A percentile compares a stretch with the other conserved stretches of the same genome.
These are phyloP conservation scores for Melanophora roralis DNA, from an alignment of 2,888 invertebrate species.

Conservation along the genomic window DNA sequence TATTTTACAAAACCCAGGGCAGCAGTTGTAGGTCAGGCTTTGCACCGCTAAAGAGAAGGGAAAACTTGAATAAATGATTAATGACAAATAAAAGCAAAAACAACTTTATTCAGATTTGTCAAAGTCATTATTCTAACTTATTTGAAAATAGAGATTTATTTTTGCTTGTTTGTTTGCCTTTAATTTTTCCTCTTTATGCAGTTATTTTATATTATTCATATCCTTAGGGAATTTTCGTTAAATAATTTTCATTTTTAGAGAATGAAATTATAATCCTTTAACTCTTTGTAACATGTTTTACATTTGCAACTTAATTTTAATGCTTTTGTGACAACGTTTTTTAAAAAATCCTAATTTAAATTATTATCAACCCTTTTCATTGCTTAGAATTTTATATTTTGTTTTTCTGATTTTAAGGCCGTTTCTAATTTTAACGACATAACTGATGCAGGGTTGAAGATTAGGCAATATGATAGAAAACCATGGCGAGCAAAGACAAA, in stretches of 20 bases:
- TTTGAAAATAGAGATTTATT: conserved; percentile 17
- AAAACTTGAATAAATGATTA: conserved; percentile 30
- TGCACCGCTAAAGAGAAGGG: not conserved
- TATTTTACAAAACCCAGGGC: not conserved
- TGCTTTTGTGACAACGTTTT: conserved; percentile 14
- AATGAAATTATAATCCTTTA: not conserved
- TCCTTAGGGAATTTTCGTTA: conserved; percentile 27
- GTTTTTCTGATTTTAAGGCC: not conserved
- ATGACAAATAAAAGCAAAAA: conserved; percentile 9
- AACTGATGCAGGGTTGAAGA: conserved; percentile 31
- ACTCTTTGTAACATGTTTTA: not conserved
- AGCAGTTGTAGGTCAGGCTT: not conserved
- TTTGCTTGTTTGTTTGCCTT: not conserved
- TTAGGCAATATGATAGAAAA: not conserved
- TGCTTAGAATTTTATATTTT: not conserved
- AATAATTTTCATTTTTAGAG: not conserved
- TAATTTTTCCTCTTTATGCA: no score
- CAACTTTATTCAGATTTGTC: conserved; percentile 26
- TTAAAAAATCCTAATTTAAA: conserved; percentile 33
- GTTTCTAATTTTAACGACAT: conserved; percentile 3
- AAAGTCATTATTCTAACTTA: conserved; percentile 37
- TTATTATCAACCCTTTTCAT: not conserved
- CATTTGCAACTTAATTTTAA: conserved; percentile 17
- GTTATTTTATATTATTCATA: not conserved
- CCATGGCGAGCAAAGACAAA: not conserved